Base-by-base conservation (phyloP, 2,797 vertebrate genomes). In the Sebastes glaucus region DNA sequence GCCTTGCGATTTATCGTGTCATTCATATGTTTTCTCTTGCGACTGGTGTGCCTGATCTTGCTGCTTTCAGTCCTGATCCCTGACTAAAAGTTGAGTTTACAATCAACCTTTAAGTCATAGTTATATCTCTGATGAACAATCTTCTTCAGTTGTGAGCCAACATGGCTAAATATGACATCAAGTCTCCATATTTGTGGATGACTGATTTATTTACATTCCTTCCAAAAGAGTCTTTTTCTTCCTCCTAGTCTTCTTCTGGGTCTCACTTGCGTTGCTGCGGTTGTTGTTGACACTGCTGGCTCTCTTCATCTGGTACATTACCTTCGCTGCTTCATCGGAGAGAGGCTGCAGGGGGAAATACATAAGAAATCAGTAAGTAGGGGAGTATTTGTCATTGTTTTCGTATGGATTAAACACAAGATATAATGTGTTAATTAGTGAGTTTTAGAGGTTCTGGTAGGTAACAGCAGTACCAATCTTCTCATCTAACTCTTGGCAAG, bases 231-330 rank as follows among this genome's bases (percentile, higher is more conserved):
- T 22, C 18, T 64, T 80, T 7, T 88, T 83, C 33, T 71, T 78
- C 67, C 9, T 65, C 6, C 0, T 7, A 0, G 33, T 61, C 27
- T 53, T 84, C 22, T 70, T 85, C 27, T 52, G 53, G 11, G 6
- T 38, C 38, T 52, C n/a, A 8, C 18, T 1, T 2, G 23, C 11
- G 67, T 6, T 61, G 73, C 23, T 64, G 49, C 6, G 78, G 71
- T 23, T 49, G 42, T 22, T 59, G 74, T 18, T 75, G 72, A 72
- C 67, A 6, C 94, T 96, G 77, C 85, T 92, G 20, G 90, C 96
- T 76, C 94, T 94, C 88, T 93, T 96, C 94, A 96, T 92, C 79
- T 95, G 94, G 85, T 95, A 96, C 25, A 96, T 92, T 25, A 95
- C 88, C 5, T 93, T 92, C 1, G 96, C 96, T 7, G 93, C 94